These are phyloP conservation scores for Hydrolagus affinis DNA, from an alignment of 2,113 vertebrate genomes.

Conservation along the genomic window DNA sequence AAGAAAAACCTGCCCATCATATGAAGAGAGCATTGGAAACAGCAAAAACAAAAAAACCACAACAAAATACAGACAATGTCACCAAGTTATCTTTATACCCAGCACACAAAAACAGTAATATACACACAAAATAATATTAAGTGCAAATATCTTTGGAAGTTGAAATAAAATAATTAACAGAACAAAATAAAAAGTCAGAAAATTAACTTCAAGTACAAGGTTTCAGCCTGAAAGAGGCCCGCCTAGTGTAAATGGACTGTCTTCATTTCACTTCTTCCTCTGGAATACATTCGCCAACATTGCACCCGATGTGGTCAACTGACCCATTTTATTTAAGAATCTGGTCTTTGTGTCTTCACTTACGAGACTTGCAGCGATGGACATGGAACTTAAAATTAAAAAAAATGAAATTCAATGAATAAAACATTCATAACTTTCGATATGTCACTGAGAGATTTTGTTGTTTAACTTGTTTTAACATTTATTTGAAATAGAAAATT, in stretches of 20 bases:
- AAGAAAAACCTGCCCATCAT: constrained; percentile 57
- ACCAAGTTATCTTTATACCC: constrained; percentile 54
- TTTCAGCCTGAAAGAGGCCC: constrained; percentile 57
- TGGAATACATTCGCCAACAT: constrained; percentile 99
- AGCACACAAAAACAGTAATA: constrained; percentile 55
- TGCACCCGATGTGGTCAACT: constrained; percentile 92
- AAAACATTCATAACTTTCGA: too few relatives aligned
- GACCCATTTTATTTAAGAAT: constrained; percentile 98
- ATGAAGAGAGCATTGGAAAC: constrained; percentile 66
- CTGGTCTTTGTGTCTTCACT: constrained; percentile 98
- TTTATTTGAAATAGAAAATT: too few relatives aligned
- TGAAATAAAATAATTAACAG: constrained; percentile 74
- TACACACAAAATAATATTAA: constrained; percentile 55
- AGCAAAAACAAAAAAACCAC: constrained; percentile 71
- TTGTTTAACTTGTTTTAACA: too few relatives aligned
- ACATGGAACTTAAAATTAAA: constrained; percentile 69
- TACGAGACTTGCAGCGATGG: constrained; percentile 91
- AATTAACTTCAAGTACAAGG: constrained; percentile 89
- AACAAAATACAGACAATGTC: constrained; percentile 62
- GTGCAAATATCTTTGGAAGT: constrained; percentile 98
- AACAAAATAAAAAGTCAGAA: constrained; percentile 76
- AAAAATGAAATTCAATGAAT: neutral
- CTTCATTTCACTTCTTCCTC: constrained; percentile 75
- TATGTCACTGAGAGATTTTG: too few relatives aligned
- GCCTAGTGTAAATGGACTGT: constrained; percentile 53